Evolutionary conservation across 92 coral and sea anemone species (phyloP).

Genomic region (Parazoanthus atlanticus): DNA sequence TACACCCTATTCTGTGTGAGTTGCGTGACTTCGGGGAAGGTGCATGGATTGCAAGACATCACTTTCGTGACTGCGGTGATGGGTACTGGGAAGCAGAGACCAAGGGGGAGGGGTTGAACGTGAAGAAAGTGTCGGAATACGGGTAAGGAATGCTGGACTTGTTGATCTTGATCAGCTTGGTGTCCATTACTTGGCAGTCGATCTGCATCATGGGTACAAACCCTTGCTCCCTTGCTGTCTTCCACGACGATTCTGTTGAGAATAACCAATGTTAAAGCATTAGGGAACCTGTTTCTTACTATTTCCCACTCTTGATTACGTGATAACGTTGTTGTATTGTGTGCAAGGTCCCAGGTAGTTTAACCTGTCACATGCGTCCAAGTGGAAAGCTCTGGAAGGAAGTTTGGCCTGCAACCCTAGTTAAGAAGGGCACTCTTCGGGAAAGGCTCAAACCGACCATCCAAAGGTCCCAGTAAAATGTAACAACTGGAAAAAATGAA

Average conservation of each 20-base stretch:
- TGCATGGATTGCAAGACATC: background rate
- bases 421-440: no score
- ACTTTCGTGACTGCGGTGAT: conserved; percentile 37
- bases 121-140: conserved; percentile 63
- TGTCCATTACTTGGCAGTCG: conserved; percentile 93
- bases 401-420: no score
- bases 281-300: background rate
- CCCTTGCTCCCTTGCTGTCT: conserved; percentile 67
- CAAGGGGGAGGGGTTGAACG: conserved; percentile 60
- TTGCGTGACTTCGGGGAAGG: background rate
- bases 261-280: background rate
- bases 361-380: no score
- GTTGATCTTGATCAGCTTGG: conserved; percentile 82
- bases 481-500: no score
- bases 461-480: no score
- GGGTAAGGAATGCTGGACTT: conserved; percentile 90
- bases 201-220: conserved; percentile 91
- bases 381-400: no score
- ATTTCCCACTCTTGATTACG: no score
- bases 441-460: no score
- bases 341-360: no score
- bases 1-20: background rate
- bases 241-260: conserved; percentile 68
- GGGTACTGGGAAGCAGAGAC: conserved; percentile 32
- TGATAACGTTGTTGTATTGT: background rate